A percentile compares a stretch with the other conserved stretches of the same genome.
Conservation (phyloP, 2,888 invertebrate species). For the Sphinx pinastri region DNA sequence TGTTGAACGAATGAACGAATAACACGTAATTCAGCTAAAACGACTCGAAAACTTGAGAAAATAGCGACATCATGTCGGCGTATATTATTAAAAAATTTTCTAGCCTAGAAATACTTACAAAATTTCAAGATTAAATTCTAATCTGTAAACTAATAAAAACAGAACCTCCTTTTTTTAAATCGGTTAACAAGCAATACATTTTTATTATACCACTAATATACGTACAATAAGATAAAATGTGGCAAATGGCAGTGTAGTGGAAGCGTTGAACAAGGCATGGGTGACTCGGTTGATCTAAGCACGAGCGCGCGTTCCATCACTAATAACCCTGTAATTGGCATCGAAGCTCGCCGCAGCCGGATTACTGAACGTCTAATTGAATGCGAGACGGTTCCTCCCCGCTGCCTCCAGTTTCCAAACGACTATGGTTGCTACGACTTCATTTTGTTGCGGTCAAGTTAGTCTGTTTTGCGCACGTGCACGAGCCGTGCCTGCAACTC, state of each 20-base stretch:
- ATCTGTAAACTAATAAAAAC: no score
- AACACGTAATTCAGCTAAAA: no score
- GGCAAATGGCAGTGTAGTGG: conserved; percentile 35
- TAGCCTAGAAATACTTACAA: no score
- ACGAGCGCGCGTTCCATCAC: conserved; percentile 70
- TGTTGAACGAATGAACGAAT: no score
- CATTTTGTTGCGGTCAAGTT: conserved; percentile 78
- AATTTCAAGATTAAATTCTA: no score
- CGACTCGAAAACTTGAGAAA: no score
- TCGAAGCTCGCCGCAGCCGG: conserved; percentile 82
- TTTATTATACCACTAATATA: conserved; percentile 22
- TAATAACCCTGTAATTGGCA: conserved; percentile 84
- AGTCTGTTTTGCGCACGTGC: conserved; percentile 74
- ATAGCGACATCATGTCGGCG: no score
- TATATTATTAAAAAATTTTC: no score
- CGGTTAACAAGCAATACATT: background rate
- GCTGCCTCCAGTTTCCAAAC: conserved; percentile 48
- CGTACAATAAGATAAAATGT: conserved; percentile 48
- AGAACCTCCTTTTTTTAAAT: no score
- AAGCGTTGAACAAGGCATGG: conserved; percentile 43
- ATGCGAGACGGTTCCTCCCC: conserved; percentile 75
- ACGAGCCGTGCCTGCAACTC: conserved; percentile 44
- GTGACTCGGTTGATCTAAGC: conserved; percentile 57
- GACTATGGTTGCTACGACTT: conserved; percentile 55
- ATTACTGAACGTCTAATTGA: conserved; percentile 84